Percentiles rank a stretch among this genome's conserved stretches.
These are phyloP conservation scores for Genyomyrus donnyi DNA, from an alignment of 2,113 vertebrate species.

Conservation along the genomic window DNA sequence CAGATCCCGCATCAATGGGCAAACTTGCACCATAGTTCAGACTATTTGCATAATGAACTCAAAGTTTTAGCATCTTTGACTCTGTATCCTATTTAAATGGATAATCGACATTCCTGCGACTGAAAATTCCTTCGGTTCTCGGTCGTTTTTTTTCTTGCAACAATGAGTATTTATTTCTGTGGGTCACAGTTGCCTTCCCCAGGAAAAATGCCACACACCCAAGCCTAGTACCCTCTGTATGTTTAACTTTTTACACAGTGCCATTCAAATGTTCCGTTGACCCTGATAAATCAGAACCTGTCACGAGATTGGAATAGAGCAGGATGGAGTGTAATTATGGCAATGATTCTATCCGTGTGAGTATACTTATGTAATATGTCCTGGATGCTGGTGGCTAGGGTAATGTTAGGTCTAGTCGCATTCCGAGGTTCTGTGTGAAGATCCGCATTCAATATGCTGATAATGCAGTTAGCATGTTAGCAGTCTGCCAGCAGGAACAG, in stretches of 20 bases:
- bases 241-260: neutral
- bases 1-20: neutral
- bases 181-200: neutral
- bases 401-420: neutral
- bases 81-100: constrained; percentile 1
- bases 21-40: neutral
- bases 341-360: constrained; percentile 27
- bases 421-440: neutral
- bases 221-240: neutral
- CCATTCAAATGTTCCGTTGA: constrained; percentile 20
- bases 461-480: constrained; percentile 15
- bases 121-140: constrained; percentile 1
- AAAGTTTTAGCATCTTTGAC: neutral
- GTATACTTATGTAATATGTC: constrained; percentile 24
- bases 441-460: neutral
- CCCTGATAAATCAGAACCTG: constrained; percentile 5
- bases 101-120: neutral
- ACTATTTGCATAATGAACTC: neutral
- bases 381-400: neutral
- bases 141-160: neutral
- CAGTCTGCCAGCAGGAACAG: neutral
- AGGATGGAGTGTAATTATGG: constrained; percentile 20
- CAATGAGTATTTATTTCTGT: neutral
- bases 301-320: constrained; percentile 12
- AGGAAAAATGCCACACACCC: neutral